phyloP scores from a whole-genome alignment of 1,140 invertebrate genomes.

The Musca vetustissima region DNA sequence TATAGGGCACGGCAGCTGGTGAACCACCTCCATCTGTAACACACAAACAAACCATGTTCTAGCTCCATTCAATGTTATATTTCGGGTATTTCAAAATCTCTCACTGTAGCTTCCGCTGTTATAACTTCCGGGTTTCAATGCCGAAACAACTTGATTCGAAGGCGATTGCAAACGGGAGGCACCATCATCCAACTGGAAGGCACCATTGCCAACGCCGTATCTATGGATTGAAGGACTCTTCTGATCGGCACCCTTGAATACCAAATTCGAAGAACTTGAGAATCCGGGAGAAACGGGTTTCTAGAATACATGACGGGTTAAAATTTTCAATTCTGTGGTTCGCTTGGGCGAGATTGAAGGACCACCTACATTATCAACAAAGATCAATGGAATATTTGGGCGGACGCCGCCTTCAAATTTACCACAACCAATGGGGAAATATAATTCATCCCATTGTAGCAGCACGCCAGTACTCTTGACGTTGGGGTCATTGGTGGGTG shows the following conservation, averaged over 20 bases:
- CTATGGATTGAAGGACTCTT: conserved; percentile 44
- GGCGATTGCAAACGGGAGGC: conserved; percentile 43
- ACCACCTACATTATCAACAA: conserved; percentile 39
- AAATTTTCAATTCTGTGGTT: not conserved
- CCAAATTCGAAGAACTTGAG: conserved; percentile 30
- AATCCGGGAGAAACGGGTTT: conserved; percentile 15
- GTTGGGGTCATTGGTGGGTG: conserved; percentile 49
- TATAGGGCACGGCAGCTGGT: conserved; percentile 38
- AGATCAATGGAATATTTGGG: conserved; percentile 43
- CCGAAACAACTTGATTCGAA: conserved; percentile 46
- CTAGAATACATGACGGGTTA: conserved; percentile 5
- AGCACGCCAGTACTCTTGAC: conserved; percentile 59
- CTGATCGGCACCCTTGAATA: conserved; percentile 41
- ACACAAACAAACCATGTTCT: conserved; percentile 45
- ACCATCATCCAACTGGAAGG: conserved; percentile 46
- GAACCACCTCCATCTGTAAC: conserved; percentile 42
- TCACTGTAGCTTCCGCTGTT: conserved; percentile 40
- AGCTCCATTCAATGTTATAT: not conserved
- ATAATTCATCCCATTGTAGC: conserved; percentile 63
- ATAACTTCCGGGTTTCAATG: conserved; percentile 33
- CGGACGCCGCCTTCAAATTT: conserved; percentile 53
- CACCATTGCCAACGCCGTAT: conserved; percentile 32
- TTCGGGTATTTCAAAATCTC: conserved; percentile 6
- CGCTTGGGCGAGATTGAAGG: too few relatives aligned
- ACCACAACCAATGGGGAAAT: conserved; percentile 65